These are phyloP conservation scores for Cnemophilus loriae DNA, from an alignment of 2,113 vertebrate genomes.

Conservation along the genomic window DNA sequence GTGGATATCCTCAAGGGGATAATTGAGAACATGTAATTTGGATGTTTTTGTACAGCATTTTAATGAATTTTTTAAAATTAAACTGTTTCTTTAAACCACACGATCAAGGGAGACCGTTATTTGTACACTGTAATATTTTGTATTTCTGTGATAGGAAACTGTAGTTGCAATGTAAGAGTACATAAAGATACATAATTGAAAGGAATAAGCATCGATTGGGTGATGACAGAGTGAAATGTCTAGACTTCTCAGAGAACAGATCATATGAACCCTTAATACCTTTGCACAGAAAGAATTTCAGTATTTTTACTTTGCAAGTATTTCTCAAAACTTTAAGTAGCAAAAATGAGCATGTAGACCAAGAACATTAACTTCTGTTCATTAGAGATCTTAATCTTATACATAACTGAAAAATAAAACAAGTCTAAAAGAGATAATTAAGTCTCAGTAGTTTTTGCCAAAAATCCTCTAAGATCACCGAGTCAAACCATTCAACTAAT, in stretches of 20 bases:
- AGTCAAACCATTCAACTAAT: neutral
- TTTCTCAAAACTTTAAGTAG: neutral
- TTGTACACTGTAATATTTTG: neutral
- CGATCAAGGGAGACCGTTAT: neutral
- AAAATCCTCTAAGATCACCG: neutral
- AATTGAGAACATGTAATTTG: rapidly evolving
- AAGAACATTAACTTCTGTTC: neutral
- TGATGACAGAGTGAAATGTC: neutral
- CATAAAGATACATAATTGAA: neutral
- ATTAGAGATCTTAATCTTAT: neutral
- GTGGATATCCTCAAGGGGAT: neutral
- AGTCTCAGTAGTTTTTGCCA: neutral
- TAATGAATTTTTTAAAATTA: neutral
- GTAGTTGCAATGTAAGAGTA: neutral
- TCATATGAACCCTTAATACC: neutral
- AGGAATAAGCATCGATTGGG: neutral
- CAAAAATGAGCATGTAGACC: neutral
- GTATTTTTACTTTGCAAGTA: neutral
- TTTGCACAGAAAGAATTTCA: neutral
- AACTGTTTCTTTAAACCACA: neutral
- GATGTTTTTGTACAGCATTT: neutral
- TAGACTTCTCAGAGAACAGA: neutral
- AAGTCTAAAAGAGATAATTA: neutral
- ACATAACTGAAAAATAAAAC: neutral
- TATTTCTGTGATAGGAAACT: neutral